Evolutionary conservation across 1,140 invertebrate species (phyloP).

Genomic region (Polyergus mexicanus): DNA sequence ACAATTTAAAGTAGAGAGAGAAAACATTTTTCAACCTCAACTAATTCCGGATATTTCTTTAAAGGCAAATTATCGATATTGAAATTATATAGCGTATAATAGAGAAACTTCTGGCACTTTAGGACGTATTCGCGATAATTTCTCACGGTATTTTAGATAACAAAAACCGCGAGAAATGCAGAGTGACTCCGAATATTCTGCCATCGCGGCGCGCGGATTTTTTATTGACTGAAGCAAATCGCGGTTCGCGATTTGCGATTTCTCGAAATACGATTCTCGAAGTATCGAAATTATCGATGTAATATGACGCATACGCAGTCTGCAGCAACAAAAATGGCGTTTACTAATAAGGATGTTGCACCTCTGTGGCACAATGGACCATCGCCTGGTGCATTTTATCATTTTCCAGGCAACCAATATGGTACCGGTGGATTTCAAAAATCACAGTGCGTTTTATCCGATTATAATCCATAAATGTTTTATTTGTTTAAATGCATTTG

Average conservation of each 20-base stretch:
- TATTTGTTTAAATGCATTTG: not conserved
- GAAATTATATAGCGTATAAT: not conserved
- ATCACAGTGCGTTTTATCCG: constrained; percentile 89
- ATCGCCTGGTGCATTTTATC: constrained; percentile 90
- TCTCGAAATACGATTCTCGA: not conserved
- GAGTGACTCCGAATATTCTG: not conserved
- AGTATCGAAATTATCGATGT: not conserved
- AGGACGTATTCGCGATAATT: too few relatives aligned
- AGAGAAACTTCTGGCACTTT: too few relatives aligned
- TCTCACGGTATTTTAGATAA: too few relatives aligned
- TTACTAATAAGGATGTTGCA: constrained; percentile 70
- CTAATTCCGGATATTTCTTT: not conserved
- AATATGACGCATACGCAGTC: not conserved
- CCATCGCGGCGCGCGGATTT: not conserved
- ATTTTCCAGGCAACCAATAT: constrained; percentile 88
- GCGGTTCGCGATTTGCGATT: not conserved
- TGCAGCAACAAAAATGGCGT: constrained; percentile 77
- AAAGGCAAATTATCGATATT: not conserved
- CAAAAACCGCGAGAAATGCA: not conserved
- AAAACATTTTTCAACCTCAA: not conserved
- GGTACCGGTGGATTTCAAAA: constrained; percentile 84
- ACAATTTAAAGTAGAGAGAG: not conserved
- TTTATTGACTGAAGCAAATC: too few relatives aligned
- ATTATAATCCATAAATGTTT: constrained; percentile 2
- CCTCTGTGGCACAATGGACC: constrained; percentile 92